These are phyloP conservation scores for Torymus texanus DNA, from an alignment of 2,888 invertebrate genomes.

Conservation along the genomic window DNA sequence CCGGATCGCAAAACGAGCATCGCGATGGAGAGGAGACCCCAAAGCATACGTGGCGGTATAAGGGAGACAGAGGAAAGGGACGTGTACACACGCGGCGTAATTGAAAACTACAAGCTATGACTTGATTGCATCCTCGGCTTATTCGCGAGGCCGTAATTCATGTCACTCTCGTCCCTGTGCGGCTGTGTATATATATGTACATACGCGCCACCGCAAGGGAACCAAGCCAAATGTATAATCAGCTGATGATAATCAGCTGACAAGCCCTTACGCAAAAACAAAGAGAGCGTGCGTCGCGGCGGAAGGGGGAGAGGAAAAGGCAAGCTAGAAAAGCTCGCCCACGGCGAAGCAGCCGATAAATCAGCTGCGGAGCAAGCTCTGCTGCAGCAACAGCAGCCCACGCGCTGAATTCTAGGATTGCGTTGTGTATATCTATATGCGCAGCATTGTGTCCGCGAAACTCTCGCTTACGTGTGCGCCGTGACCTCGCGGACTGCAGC, in stretches of 20 bases:
- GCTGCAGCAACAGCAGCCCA: neutral
- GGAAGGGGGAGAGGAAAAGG: neutral
- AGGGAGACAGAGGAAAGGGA: too few species aligned
- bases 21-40: too few species aligned
- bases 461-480: neutral
- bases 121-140: constrained; percentile 17
- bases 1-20: too few species aligned
- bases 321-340: constrained; percentile 2
- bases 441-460: neutral
- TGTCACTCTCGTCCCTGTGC: neutral
- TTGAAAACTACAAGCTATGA: constrained; percentile 37
- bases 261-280: neutral
- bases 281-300: neutral
- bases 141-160: constrained; percentile 7
- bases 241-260: constrained; percentile 38
- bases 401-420: constrained; percentile 38
- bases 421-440: constrained; percentile 6
- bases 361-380: constrained; percentile 11
- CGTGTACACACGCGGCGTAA: constrained; percentile 5
- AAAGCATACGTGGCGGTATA: too few species aligned
- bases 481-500: constrained; percentile 34
- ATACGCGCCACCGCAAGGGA: neutral
- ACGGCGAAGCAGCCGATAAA: constrained; percentile 39
- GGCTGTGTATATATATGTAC: neutral
- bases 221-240: constrained; percentile 31